Evolutionary conservation across 2,797 vertebrate species (phyloP), one percentile per base, ranked within the genome.

Genomic region (Siniperca undulata): DNA sequence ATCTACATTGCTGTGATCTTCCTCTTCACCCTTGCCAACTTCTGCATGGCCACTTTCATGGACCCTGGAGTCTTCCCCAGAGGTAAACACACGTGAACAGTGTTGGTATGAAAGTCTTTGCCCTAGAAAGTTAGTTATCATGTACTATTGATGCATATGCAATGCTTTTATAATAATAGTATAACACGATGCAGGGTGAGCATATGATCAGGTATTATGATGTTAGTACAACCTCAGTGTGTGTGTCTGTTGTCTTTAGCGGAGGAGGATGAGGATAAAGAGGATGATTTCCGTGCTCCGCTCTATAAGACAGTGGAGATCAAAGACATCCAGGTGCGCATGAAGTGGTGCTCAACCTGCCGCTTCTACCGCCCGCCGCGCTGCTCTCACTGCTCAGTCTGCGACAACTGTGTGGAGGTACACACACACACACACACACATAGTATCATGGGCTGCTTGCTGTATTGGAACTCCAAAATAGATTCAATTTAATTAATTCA

Each of bases 41-140:
- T 99, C 95, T 99, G 97, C 91, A 99, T 99, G 98, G 98, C 98
- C 88, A 99, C 98, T 48, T 99, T 99, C 94, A 99, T 99, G 98
- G 98, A 99, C 93, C 98, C 98, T 0, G 98, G 98, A 83, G 96
- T 99, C 91, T 99, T 99, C 91, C 98, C 98, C 0, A 96, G 98
- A 98, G 98, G 98, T 99, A 94, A 82, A 71, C 20, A 38, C 30
- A 67, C 12, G 11, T 5, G 1, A 40, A 50, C 44, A 17, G 5
- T 65, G 19, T 60, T 20, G 3, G 20, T 27, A 1, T 53, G 22
- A 19, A 20, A 5, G 16, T 53, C 5, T 46, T 42, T 70, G 20
- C 42, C 36, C 13, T 0, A 48, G 13, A 50, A 70, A 68, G 34
- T 70, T 52, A 56, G 16, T 56, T 42, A 19, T 60, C 2, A n/a